Base-by-base conservation (phyloP, 2,113 vertebrate species). In the rabbit (Oryctolagus cuniculus) region DNA sequence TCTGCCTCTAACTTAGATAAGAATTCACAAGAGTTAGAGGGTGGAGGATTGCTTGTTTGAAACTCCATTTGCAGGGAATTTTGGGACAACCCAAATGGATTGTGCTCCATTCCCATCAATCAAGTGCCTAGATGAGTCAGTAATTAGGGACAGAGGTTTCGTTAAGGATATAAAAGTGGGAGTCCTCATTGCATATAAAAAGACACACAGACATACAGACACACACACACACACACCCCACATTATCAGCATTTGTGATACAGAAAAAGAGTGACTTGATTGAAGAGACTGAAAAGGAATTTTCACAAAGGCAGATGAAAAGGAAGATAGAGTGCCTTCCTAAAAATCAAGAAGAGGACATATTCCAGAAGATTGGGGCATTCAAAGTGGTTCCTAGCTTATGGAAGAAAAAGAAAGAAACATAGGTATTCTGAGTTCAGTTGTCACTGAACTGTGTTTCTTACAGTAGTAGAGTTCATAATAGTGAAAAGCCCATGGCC, bases 381-480 rank as follows among this genome's bases (percentile, higher is more conserved):
- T 82, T 3, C 17, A 24, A 51, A 83, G 4, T 61, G 31, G 10
- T 38, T 44, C 1, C 72, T 66, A 64, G 79, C 0, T 61, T 70
- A 3, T 92, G 4, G 34, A 75, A 38, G 19, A 86, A 51, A n/a
- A 67, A 86, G 5, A 24, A 9, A n/a, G 34, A 82, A 58, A 61
- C 1, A 0, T 1, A 67, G 4, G n/a, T 1, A 1, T 19, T 29
- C 9, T 31, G 34, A 21, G 13, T 31, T 7, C 4, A 36, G 29
- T 9, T 53, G 0, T 25, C 25, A 70, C 38, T 2, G 6, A 34
- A n/a, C 21, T 69, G 6, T 34, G n/a, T 38, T 19, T 74, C 12
- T 64, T 51, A 55, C 34, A 49, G 66, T 12, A 8, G 34, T 31
- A 61, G 8, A 19, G 55, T 21, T 86, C 16, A 16, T 34, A 89